These are phyloP conservation scores for Gallinago stenura DNA, from an alignment of 2,797 vertebrate species.

Conservation along the genomic window DNA sequence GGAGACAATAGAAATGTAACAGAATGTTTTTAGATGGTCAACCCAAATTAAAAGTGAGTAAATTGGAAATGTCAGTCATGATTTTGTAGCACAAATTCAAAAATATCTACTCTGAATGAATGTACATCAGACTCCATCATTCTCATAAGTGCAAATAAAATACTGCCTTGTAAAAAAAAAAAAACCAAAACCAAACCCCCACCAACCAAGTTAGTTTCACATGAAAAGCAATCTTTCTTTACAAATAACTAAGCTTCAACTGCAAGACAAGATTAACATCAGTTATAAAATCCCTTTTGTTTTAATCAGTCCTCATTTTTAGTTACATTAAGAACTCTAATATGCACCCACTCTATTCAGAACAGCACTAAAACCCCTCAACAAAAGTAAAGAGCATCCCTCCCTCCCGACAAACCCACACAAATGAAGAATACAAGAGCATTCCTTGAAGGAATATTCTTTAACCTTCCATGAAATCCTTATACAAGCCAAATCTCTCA, in stretches of 20 bases:
- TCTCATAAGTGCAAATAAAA: background rate
- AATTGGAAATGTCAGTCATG: background rate
- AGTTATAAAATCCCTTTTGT: background rate
- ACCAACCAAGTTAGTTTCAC: background rate
- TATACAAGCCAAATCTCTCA: background rate
- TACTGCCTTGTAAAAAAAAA: background rate
- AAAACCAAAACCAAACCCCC: accelerated
- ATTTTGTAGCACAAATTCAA: background rate
- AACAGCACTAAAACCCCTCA: background rate
- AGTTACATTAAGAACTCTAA: background rate
- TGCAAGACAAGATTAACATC: background rate
- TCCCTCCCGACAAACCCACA: background rate
- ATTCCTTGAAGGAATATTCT: background rate
- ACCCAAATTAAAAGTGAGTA: background rate
- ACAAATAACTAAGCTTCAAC: background rate
- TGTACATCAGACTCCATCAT: background rate
- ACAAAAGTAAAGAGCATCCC: background rate
- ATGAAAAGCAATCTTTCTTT: background rate
- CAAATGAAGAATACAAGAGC: background rate
- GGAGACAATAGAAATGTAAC: background rate
- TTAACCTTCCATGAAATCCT: background rate
- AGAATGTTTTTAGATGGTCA: background rate
- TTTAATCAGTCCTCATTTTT: background rate
- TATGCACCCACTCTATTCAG: accelerated
- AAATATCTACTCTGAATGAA: background rate